Evolutionary conservation across 2,797 vertebrate species (phyloP), one percentile per base, ranked within the genome.

Genomic region (Cichlasoma orientale): DNA sequence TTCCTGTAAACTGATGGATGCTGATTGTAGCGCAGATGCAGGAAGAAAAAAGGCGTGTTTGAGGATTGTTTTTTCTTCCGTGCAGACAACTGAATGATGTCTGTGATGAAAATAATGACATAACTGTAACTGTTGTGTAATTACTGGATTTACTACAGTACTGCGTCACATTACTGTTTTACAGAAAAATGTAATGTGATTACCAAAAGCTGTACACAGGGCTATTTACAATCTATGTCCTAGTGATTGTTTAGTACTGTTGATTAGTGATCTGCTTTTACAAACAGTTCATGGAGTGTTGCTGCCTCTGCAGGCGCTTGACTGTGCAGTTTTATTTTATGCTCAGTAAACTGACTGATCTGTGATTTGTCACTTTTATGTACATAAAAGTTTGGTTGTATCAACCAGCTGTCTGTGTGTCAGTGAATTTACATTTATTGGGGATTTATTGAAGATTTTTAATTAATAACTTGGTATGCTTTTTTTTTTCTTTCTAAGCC

Each of bases 1-100:
- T 19, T 66, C 23, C 5, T 44, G 59, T 25, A 27, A 0, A 38
- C 36, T 63, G 59, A 11, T 11, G 59, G 16, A 25, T 0, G 38
- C 36, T 44, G 59, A 27, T 18, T 6, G 14, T 44, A 63, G 38
- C 25, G 59, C 36, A 18, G 18, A 14, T 63, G 38, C 59, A 25
- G 31, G 31, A 31, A 31, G 7, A 31, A 31, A 44, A 44, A 44
- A 14, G 14, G 14, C 12, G 1, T 44, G 4, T 44, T 44, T 44
- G 41, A 16, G 4, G 38, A 31, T 31, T 31, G 3, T 13, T 41
- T 14, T 44, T 44, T 44, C 13, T 44, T 44, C 13, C 5, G 12
- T 44, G 12, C 14, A 5, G 38, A 25, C 41, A 63, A 63, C 36
- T 11, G 36, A 44, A 41, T 7, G 18, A 23, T 41, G 36, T 63